Percentiles rank a stretch among this genome's conserved stretches.
phyloP scores from a whole-genome alignment of 2,888 invertebrate genomes.

The Philonicus albiceps region DNA sequence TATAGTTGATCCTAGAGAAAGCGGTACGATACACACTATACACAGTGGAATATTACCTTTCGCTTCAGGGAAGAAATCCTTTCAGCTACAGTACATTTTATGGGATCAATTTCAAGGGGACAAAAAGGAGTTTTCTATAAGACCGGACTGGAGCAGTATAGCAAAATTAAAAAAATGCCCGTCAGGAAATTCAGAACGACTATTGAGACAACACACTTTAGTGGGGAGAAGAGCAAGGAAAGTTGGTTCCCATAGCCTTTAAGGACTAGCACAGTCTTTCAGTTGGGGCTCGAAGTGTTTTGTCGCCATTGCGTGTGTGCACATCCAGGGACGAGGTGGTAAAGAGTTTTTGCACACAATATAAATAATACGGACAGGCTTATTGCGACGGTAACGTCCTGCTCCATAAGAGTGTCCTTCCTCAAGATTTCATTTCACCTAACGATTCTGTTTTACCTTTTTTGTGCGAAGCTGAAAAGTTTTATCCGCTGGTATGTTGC shows the following conservation, averaged over 20 bases:
- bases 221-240: not conserved
- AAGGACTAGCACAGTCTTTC: not conserved
- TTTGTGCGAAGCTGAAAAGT: not conserved
- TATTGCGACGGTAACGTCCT: not conserved
- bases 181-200: conserved; percentile 8
- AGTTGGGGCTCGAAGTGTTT: not conserved
- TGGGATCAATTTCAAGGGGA: not conserved
- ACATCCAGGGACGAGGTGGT: not conserved
- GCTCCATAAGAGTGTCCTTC: not conserved
- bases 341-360: conserved; percentile 25
- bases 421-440: not conserved
- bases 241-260: not conserved
- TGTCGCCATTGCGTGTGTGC: not conserved
- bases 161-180: conserved; percentile 8
- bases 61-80: not conserved
- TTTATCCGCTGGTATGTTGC: not conserved
- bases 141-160: not conserved
- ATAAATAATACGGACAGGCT: conserved; percentile 5
- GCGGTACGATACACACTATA: not conserved
- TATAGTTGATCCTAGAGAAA: not conserved
- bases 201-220: not conserved
- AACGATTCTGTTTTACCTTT: not conserved
- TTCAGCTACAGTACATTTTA: not conserved
- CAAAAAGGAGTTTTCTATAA: conserved; percentile 20
- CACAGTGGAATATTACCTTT: not conserved